phyloP scores from a whole-genome alignment of 2,113 vertebrate genomes.

The Saimiri boliviensis region DNA sequence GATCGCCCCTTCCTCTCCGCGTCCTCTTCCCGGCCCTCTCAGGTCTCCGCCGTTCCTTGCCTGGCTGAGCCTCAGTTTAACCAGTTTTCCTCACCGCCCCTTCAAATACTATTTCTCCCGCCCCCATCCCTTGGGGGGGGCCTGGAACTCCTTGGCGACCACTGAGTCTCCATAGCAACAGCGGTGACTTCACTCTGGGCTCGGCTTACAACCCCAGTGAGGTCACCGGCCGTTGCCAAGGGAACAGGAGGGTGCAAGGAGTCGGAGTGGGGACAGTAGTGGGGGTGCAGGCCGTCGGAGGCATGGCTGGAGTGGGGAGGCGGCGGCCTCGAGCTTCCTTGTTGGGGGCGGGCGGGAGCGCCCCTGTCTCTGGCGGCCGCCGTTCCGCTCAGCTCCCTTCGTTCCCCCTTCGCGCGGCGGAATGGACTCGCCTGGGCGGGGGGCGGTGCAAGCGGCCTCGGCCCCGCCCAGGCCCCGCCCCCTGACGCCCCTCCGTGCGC shows the following conservation, averaged over 20 bases:
- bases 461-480: background rate
- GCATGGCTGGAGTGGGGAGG: background rate
- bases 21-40: background rate
- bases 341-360: background rate
- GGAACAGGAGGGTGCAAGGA: constrained; percentile 61
- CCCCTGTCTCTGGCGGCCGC: no score
- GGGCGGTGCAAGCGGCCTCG: background rate
- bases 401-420: background rate
- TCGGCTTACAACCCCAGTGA: constrained; percentile 61
- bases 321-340: background rate
- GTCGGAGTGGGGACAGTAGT: background rate
- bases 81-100: background rate
- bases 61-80: background rate
- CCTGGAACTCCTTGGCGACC: constrained; percentile 53
- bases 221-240: constrained; percentile 70
- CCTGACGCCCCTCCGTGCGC: constrained; percentile 79
- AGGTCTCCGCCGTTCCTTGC: background rate
- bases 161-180: constrained; percentile 71
- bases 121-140: background rate
- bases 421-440: constrained; percentile 59
- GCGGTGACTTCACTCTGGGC: constrained; percentile 75
- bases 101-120: background rate
- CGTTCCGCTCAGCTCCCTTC: rapidly evolving
- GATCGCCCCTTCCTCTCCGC: background rate
- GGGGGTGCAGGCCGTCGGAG: background rate